phyloP scores from a whole-genome alignment of 2,797 vertebrate genomes.

The Siniperca obscura region DNA sequence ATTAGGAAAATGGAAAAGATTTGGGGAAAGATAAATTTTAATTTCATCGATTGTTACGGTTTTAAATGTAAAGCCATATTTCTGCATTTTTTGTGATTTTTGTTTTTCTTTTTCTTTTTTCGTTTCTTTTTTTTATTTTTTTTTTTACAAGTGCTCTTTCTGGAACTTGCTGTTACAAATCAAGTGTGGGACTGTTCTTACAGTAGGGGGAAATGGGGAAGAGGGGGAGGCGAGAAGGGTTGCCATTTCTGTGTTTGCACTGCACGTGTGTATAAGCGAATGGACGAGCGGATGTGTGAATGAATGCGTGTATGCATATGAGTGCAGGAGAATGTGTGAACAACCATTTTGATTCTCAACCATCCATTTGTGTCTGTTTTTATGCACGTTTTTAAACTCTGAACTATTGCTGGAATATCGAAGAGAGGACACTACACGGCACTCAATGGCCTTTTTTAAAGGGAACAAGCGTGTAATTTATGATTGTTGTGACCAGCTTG shows the following conservation, averaged over 20 bases:
- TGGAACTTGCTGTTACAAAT: constrained; percentile 88
- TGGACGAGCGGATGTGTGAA: constrained; percentile 33
- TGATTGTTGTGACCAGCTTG: constrained; percentile 54
- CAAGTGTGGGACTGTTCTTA: constrained; percentile 78
- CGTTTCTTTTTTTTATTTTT: constrained; percentile 21
- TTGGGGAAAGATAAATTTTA: constrained; percentile 53
- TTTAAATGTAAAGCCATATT: constrained; percentile 88
- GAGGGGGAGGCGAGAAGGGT: constrained; percentile 49
- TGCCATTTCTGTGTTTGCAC: constrained; percentile 80
- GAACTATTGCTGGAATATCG: constrained; percentile 64
- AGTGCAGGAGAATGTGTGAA: constrained; percentile 72
- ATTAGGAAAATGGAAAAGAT: constrained; percentile 58
- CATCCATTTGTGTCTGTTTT: constrained; percentile 73
- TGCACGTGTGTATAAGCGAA: constrained; percentile 53
- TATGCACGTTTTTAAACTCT: constrained; percentile 60
- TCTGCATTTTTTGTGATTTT: constrained; percentile 69
- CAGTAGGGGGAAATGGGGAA: constrained; percentile 32
- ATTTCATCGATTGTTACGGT: constrained; percentile 80
- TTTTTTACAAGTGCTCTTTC: constrained; percentile 88
- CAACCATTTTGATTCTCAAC: constrained; percentile 69
- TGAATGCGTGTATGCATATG: constrained; percentile 44
- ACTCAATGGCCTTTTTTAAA: constrained; percentile 70
- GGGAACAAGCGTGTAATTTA: constrained; percentile 72
- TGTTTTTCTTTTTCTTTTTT: neutral
- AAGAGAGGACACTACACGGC: constrained; percentile 70